Base-by-base conservation (phyloP, 2,797 vertebrate genomes). In the Benthosema pterotum region DNA sequence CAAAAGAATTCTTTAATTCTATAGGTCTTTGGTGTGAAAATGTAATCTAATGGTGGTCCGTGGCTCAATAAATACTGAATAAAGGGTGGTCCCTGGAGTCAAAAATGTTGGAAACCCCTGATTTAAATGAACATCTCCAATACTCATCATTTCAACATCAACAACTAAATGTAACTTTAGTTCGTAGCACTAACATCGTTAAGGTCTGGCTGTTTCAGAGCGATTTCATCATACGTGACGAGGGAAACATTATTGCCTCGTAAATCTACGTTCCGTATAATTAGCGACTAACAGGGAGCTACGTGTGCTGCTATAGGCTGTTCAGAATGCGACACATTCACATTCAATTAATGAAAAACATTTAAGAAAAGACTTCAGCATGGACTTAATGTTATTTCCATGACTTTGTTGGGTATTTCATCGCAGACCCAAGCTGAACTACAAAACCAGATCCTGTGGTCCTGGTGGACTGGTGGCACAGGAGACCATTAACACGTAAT, bases 401-500 rank as follows among this genome's bases (percentile, higher is more conserved):
- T 89, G 77, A 81, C 79, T 84, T 87, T n/a, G 78, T 88, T 87
- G 80, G 66, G 83, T 80, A 83, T 83, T 91, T 87, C 74, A 79
- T 65, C 67, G n/a, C n/a, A n/a, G n/a, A n/a, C n/a, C 78, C 74
- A 65, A 78, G 77, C 76, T 83, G 59, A 91, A 86, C 85, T 83
- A 75, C 63, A 84, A 78, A 79, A n/a, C 69, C 77, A 78, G 70
- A 71, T 76, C 81, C 57, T 71, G n/a, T n/a, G n/a, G n/a, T 67
- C 48, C 72, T 77, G 60, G 67, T 77, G 83, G 82, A 84, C 85
- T 83, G 77, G 78, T 42, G 28, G 76, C 65, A 42, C 60, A 73
- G 73, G 68, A n/a, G n/a, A n/a, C 69, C 73, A 87, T 91, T 88
- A 88, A 87, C 87, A 89, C 86, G 77, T 89, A 85, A 87, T 90